Percentiles rank a stretch among this genome's conserved stretches.
phyloP scores from a whole-genome alignment of 1,140 invertebrate species.

The Thereuonema tuberculata region DNA sequence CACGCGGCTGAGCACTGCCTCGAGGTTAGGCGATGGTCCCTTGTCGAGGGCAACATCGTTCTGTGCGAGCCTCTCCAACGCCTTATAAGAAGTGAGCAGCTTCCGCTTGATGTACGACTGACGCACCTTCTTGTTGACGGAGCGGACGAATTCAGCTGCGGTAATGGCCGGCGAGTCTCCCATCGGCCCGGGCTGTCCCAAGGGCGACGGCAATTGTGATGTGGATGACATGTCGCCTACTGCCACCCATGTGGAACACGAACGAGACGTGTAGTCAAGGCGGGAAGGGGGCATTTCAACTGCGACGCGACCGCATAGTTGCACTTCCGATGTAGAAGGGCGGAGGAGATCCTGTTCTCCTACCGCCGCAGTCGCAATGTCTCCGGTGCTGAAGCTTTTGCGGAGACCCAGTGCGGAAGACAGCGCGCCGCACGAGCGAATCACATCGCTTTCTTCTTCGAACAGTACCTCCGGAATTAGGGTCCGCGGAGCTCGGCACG shows the following conservation, averaged over 20 bases:
- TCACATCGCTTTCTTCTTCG: constrained; percentile 57
- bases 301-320: constrained; percentile 33
- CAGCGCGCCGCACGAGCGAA: constrained; percentile 57
- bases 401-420: constrained; percentile 62
- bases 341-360: neutral
- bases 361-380: constrained; percentile 36
- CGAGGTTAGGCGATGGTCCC: too few species aligned
- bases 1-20: constrained; percentile 23
- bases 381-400: constrained; percentile 64
- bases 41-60: constrained; percentile 62
- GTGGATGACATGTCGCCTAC: constrained; percentile 54
- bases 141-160: constrained; percentile 55
- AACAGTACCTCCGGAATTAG: constrained; percentile 52
- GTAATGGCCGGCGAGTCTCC: constrained; percentile 40
- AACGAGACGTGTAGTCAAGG: constrained; percentile 55
- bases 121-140: constrained; percentile 65
- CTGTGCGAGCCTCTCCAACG: constrained; percentile 60
- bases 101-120: constrained; percentile 57
- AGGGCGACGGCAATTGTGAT: constrained; percentile 55
- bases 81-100: constrained; percentile 62
- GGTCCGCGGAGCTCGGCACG: constrained; percentile 25
- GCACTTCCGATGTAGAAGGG: constrained; percentile 15
- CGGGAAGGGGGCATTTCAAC: constrained; percentile 25
- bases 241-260: constrained; percentile 74
- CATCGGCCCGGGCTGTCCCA: constrained; percentile 38